These are phyloP conservation scores for Chymomyza costata DNA, from an alignment of 1,140 invertebrate species.

Conservation along the genomic window DNA sequence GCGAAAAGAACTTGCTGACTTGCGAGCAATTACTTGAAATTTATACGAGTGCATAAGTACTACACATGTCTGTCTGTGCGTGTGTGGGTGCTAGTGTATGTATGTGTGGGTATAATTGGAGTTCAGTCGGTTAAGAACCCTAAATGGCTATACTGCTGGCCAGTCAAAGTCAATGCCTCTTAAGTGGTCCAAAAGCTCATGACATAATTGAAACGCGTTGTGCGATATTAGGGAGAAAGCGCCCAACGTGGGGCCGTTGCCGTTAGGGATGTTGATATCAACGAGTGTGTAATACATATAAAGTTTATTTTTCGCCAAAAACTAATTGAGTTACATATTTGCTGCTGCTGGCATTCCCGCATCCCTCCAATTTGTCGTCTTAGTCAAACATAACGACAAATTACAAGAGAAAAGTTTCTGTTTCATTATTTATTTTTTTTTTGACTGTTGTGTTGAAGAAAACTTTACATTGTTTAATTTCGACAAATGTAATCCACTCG, in stretches of 20 bases:
- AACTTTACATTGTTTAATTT: slow-evolving; percentile 73
- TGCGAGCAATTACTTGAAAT: slow-evolving; percentile 66
- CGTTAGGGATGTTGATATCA: no score
- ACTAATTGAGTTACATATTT: slow-evolving; percentile 73
- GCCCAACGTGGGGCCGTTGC: neutral
- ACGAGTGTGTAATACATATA: slow-evolving; percentile 54
- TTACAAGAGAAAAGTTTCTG: slow-evolving; percentile 34
- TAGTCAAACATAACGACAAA: slow-evolving; percentile 48
- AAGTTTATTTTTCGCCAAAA: slow-evolving; percentile 49
- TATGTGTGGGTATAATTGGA: no score
- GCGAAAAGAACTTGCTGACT: slow-evolving; percentile 18
- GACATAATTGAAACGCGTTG: slow-evolving; percentile 63
- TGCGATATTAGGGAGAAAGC: slow-evolving; percentile 28
- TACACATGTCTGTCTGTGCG: no score
- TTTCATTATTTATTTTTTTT: slow-evolving; percentile 31
- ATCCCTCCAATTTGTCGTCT: slow-evolving; percentile 12
- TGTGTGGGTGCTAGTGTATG: slow-evolving; percentile 25
- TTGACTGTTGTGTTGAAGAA: slow-evolving; percentile 31
- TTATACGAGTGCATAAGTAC: no score
- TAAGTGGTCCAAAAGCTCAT: slow-evolving; percentile 28
- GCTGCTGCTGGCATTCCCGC: slow-evolving; percentile 13
- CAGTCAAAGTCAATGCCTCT: slow-evolving; percentile 26
- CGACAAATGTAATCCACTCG: slow-evolving; percentile 62
- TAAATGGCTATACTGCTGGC: no score
- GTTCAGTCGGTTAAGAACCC: no score